Evolutionary conservation across 2,888 invertebrate species (phyloP).

Genomic region (Atethmia centrago): DNA sequence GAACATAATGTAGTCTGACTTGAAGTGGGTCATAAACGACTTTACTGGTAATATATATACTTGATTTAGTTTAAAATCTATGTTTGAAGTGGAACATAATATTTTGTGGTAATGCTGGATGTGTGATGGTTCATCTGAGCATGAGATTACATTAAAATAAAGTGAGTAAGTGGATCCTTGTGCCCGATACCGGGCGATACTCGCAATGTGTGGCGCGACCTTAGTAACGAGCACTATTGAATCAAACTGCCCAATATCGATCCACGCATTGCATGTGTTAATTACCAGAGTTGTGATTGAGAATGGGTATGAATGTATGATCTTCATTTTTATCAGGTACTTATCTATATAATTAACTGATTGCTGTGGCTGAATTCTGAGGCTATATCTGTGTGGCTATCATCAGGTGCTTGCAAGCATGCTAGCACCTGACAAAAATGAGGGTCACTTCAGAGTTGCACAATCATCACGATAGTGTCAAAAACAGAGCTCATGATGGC

Average conservation of each 20-base stretch:
- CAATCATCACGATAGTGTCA: neutral
- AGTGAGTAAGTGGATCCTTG: slow-evolving; percentile 48
- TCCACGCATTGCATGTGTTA: neutral
- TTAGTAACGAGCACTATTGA: neutral
- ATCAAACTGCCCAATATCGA: neutral
- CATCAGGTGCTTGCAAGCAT: too few species aligned
- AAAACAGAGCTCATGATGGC: neutral
- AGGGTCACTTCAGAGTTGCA: neutral
- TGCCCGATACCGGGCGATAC: slow-evolving; percentile 46
- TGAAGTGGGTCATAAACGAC: slow-evolving; percentile 41
- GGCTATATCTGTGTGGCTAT: too few species aligned
- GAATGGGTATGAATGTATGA: too few species aligned
- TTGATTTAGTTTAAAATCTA: slow-evolving; percentile 1
- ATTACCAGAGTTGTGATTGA: neutral
- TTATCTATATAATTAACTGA: too few species aligned
- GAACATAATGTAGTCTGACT: slow-evolving; percentile 11
- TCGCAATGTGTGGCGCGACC: slow-evolving; percentile 28
- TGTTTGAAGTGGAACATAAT: slow-evolving; percentile 8
- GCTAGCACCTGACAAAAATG: neutral
- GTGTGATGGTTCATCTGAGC: slow-evolving; percentile 11
- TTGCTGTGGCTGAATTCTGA: too few species aligned
- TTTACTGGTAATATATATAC: neutral
- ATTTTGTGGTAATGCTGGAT: neutral
- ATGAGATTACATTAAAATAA: slow-evolving; percentile 19
- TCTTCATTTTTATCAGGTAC: too few species aligned